Conservation (phyloP, 2,888 invertebrate species). For the Hipparchia semele region DNA sequence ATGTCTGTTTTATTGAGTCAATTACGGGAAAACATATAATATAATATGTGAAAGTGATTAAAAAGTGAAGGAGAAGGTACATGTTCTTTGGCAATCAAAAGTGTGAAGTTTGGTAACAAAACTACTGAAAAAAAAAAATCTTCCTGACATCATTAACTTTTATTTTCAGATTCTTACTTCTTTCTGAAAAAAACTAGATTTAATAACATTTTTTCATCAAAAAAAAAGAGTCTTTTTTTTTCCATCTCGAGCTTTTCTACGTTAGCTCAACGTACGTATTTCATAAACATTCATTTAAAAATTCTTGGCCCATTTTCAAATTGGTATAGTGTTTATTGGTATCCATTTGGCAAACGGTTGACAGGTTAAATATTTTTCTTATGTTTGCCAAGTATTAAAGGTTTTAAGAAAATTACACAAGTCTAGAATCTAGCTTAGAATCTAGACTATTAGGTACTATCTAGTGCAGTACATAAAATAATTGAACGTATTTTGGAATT, state of each 20-base stretch:
- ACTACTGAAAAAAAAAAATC: no score
- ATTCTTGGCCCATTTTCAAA: slow-evolving; percentile 38
- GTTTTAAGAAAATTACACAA: not conserved
- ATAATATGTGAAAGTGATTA: no score
- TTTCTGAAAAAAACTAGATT: not conserved
- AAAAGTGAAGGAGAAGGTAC: no score
- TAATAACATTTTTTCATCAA: not conserved
- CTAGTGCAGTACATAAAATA: no score
- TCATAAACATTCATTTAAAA: slow-evolving; percentile 26
- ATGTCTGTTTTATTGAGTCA: no score
- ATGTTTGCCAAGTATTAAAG: slow-evolving; percentile 7
- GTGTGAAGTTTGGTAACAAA: no score
- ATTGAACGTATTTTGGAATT: no score
- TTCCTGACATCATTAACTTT: no score
- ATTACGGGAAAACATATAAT: no score
- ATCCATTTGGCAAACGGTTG: slow-evolving; percentile 40
- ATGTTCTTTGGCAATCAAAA: no score
- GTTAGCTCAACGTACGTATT: not conserved
- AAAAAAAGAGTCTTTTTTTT: not conserved
- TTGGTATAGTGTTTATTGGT: slow-evolving; percentile 37
- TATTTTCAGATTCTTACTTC: no score
- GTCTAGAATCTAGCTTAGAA: not conserved
- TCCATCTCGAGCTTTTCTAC: not conserved
- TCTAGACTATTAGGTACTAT: not conserved
- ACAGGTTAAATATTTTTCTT: slow-evolving; percentile 36